These are phyloP conservation scores for Oxytorus armatus DNA, from an alignment of 2,888 invertebrate genomes.

Conservation along the genomic window DNA sequence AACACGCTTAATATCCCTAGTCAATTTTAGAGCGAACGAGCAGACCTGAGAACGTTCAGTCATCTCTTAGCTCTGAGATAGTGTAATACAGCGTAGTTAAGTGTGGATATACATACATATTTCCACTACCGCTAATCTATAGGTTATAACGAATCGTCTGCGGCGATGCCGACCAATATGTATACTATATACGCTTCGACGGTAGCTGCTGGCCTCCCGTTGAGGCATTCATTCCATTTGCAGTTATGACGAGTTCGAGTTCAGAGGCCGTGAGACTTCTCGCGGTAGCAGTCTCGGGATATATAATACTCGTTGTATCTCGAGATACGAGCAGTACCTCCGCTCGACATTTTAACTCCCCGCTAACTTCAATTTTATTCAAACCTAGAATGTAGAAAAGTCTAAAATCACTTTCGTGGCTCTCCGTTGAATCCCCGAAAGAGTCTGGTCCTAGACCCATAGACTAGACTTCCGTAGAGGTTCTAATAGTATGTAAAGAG, in stretches of 20 bases:
- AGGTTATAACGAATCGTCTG: conserved; percentile 62
- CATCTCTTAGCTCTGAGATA: conserved; percentile 35
- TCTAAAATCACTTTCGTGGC: no score
- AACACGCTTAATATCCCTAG: conserved; percentile 80
- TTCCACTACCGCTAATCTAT: conserved; percentile 31
- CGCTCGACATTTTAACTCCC: no score
- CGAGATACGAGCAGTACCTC: no score
- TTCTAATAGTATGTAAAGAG: no score
- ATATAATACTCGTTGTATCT: no score
- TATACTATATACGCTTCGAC: conserved; percentile 26
- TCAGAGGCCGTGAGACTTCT: conserved; percentile 83
- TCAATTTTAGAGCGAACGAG: conserved; percentile 80
- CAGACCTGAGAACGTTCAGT: conserved; percentile 48
- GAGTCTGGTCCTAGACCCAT: no score
- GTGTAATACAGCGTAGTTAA: conserved; percentile 14
- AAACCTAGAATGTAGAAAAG: no score
- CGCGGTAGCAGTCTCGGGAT: no score
- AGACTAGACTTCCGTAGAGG: no score
- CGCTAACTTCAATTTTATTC: no score
- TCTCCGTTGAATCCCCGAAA: no score
- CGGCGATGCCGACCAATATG: conserved; percentile 52
- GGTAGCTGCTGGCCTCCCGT: conserved; percentile 78
- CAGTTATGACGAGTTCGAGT: conserved; percentile 83
- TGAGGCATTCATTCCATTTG: conserved; percentile 83
- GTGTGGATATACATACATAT: background rate